phyloP scores from a whole-genome alignment of 2,888 invertebrate genomes.

The Ditylenchus weischeri region DNA sequence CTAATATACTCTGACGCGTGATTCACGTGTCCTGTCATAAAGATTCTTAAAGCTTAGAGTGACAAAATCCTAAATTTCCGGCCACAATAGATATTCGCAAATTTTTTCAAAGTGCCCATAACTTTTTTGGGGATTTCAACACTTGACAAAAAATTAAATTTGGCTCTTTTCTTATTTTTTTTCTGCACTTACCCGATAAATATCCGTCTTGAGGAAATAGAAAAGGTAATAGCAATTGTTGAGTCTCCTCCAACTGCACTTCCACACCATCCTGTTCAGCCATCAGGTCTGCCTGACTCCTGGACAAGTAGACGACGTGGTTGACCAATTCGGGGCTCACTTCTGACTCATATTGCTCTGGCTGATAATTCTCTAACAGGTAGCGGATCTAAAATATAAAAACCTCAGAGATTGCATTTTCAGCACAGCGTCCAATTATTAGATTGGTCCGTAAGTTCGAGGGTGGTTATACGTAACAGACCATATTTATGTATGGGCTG shows the following conservation, averaged over 20 bases:
- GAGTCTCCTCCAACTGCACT: constrained; percentile 82
- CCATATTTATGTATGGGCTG: too few species aligned
- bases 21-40: too few species aligned
- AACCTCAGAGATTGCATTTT: background rate
- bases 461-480: too few species aligned
- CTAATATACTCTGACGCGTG: too few species aligned
- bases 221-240: constrained; percentile 79
- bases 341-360: constrained; percentile 67
- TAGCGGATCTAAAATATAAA: constrained; percentile 62
- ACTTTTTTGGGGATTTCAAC: too few species aligned
- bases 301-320: constrained; percentile 60
- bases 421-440: background rate
- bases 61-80: too few species aligned
- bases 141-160: background rate
- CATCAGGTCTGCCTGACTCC: constrained; percentile 74
- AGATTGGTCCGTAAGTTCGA: too few species aligned
- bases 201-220: constrained; percentile 94
- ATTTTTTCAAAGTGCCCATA: too few species aligned
- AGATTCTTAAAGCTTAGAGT: too few species aligned
- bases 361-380: constrained; percentile 61
- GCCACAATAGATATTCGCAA: too few species aligned
- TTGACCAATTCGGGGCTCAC: constrained; percentile 66
- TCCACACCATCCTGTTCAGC: constrained; percentile 76
- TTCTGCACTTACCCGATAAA: constrained; percentile 63
- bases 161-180: background rate